Conservation (phyloP, 2,113 vertebrate species). For the Podarcis raffonei region DNA sequence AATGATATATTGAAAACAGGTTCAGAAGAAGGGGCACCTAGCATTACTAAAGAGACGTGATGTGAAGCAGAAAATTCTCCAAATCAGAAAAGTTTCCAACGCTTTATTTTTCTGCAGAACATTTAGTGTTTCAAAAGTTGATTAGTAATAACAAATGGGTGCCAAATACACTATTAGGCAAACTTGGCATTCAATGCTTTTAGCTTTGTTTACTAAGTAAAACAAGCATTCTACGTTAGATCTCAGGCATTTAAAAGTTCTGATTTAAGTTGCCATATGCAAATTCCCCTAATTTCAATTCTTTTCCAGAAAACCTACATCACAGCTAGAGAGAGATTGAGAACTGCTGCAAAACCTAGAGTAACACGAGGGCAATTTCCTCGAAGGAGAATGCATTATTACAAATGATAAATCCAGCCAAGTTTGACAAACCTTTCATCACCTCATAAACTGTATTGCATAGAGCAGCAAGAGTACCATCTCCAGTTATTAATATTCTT, state of each 20-base stretch:
- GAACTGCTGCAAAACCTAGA: background rate
- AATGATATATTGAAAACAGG: background rate
- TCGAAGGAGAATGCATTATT: background rate
- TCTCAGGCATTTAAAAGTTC: too few species aligned
- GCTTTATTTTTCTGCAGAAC: too few species aligned
- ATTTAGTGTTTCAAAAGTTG: too few species aligned
- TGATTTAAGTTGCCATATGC: too few species aligned
- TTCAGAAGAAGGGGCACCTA: background rate
- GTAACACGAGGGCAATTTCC: background rate
- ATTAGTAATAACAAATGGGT: background rate
- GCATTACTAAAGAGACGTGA: background rate
- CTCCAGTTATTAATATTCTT: background rate
- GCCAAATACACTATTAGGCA: too few species aligned
- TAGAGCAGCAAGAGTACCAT: background rate
- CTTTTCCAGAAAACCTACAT: too few species aligned
- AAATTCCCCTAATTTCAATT: too few species aligned
- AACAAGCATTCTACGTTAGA: too few species aligned
- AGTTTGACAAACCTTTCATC: background rate
- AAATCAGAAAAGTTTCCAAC: too few species aligned
- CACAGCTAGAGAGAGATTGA: background rate
- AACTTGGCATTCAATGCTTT: too few species aligned
- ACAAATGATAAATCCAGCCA: background rate
- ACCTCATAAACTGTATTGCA: background rate
- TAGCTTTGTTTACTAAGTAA: too few species aligned
- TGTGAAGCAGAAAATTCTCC: too few species aligned